A percentile compares a stretch with the other conserved stretches of the same genome.
Conservation (phyloP, 2,113 vertebrate genomes). For the Trematocara stigmaticum region DNA sequence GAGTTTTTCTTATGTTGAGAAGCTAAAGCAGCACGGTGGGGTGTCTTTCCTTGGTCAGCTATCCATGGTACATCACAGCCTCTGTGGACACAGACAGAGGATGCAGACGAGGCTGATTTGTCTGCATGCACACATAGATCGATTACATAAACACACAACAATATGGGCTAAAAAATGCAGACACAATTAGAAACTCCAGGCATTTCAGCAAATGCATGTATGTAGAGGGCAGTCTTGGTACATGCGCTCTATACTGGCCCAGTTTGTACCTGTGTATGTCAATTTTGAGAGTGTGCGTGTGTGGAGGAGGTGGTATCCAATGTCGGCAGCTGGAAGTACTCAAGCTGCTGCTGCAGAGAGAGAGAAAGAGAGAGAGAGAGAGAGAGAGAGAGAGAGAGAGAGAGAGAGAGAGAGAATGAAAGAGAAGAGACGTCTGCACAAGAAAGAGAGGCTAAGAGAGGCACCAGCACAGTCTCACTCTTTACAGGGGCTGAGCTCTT, state of each 20-base stretch:
- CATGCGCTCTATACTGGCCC: constrained; percentile 31
- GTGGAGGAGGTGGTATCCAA: constrained; percentile 66
- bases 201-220: constrained; percentile 59
- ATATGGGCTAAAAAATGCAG: background rate
- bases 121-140: constrained; percentile 41
- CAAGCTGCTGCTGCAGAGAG: constrained; percentile 58
- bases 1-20: constrained; percentile 39
- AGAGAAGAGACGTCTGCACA: constrained; percentile 45
- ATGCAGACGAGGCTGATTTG: background rate
- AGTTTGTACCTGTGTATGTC: constrained; percentile 41
- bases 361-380: background rate
- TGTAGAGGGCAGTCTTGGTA: background rate
- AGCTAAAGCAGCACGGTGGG: constrained; percentile 48
- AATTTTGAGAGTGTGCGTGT: constrained; percentile 34
- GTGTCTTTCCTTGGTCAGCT: constrained; percentile 66
- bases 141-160: background rate
- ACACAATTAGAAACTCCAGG: constrained; percentile 53
- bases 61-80: constrained; percentile 59
- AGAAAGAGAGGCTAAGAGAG: constrained; percentile 59
- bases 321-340: constrained; percentile 82
- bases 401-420: background rate
- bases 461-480: constrained; percentile 62
- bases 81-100: background rate
- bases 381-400: background rate
- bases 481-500: constrained; percentile 62